Base-by-base conservation (phyloP, 1,140 invertebrate genomes). In the Bombus difficillimus region DNA sequence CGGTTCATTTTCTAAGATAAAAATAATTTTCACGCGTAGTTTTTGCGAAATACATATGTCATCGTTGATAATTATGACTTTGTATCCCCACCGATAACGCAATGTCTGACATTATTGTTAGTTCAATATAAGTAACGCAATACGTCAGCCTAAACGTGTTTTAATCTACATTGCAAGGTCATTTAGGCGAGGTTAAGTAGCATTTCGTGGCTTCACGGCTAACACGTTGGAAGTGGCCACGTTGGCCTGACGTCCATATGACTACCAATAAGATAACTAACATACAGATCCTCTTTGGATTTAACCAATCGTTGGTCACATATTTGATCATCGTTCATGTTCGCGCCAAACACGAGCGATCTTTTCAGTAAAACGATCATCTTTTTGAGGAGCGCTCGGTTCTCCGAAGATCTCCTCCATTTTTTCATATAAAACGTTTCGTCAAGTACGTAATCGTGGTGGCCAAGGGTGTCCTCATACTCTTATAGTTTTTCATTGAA, bases 171-270 rank as follows among this genome's bases (percentile, higher is more conserved):
- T 53, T 62, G 66, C 72, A 89, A 86, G 80, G 88, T 86, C 83
- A n/a, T 34, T 78, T 10, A 74, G 2, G 57, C 53, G 47, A 76
- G 39, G 37, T 80, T 68, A 43, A 68, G 59, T 81, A 25, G 41
- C 9, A 41, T 43, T 71, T 88, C 83, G 85, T 86, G 80, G 85
- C 84, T 32, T 12, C 28, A 53, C 15, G 6, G 6, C 18, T 12
- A 41, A 81, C 80, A 83, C 83, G 86, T 89, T 88, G 81, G 72
- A 89, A 88, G 39, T 39, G 41, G 83, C 79, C 86, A 85, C 86
- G 86, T 89, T 88, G 86, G 83, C 79, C 32, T 25, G 41, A 47
- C 39, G 15, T n/a, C 28, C 4, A 41, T 6, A 68, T 32, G 59
- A 15, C 32, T n/a, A 73, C 75, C 69, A 71, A 84, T 77, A 41